Evolutionary conservation across 2,888 invertebrate genomes (phyloP), one percentile per base, ranked within the genome.

Genomic region (Chorisops tibialis): DNA sequence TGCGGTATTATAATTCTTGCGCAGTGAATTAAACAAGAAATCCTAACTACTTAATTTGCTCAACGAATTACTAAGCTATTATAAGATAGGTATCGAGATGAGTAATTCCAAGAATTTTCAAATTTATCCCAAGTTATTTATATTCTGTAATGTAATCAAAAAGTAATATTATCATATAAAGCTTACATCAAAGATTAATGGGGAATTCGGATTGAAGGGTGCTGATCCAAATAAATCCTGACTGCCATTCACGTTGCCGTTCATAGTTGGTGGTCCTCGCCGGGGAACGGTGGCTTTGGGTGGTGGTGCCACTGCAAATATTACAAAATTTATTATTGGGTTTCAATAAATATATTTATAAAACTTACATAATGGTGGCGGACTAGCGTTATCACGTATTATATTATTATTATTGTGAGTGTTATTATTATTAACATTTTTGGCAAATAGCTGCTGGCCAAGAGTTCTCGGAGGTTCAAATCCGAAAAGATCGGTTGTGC

Each of bases 161-260:
- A n/a, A n/a, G n/a, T n/a, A n/a, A n/a, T n/a, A n/a, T n/a, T n/a
- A n/a, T n/a, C n/a, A n/a, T n/a, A n/a, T n/a, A n/a, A n/a, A n/a
- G n/a, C 70, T 71, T 63, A 77, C 77, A 70, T 76, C 75, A 67
- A 76, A 78, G 66, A 75, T 72, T 68, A 71, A 74, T 37, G 71
- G 71, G 59, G 72, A 72, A 70, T 70, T 75, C 69, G 72, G 69
- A 66, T 73, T 74, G 74, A 92, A 92, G 1, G 91, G 90, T 58
- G 88, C 82, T 22, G 88, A 88, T 22, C 91, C 92, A 78, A 93
- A 93, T 18, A 91, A 79, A 79, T 93, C 92, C 71, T 85, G 87
- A 67, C 83, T 85, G 71, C 76, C 74, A 35, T 12, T 30, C 68
- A 74, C 77, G 67, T 82, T 85, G 71, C 76, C 74, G 71, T 71